phyloP scores from a whole-genome alignment of 1,140 invertebrate species.

The Paracyclopina nana region DNA sequence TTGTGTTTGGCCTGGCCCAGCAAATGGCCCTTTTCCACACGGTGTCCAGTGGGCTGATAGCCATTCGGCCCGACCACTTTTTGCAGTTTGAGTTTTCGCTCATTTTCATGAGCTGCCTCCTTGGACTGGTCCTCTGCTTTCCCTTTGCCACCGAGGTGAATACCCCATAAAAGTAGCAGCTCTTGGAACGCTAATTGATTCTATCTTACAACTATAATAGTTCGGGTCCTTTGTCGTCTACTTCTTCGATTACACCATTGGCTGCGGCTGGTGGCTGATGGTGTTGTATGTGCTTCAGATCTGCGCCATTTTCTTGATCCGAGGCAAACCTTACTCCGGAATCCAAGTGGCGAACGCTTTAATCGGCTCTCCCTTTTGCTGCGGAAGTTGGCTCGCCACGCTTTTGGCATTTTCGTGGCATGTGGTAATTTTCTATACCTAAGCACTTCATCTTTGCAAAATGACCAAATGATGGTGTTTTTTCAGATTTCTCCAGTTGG shows the following conservation, averaged over 20 bases:
- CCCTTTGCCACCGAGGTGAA: constrained; percentile 74
- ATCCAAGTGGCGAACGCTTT: constrained; percentile 54
- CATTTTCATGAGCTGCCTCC: constrained; percentile 60
- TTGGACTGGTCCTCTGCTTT: constrained; percentile 60
- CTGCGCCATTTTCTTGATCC: constrained; percentile 11
- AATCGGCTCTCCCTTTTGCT: constrained; percentile 18
- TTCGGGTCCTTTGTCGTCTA: constrained; percentile 63
- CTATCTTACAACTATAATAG: too few species aligned
- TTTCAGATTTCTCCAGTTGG: constrained; percentile 31
- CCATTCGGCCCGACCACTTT: constrained; percentile 45
- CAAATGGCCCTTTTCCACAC: constrained; percentile 58
- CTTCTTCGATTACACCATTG: constrained; percentile 57
- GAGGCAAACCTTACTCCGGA: constrained; percentile 51
- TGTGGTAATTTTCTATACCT: constrained; percentile 46
- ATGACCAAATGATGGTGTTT: too few species aligned
- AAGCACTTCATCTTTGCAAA: too few species aligned
- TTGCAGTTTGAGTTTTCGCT: constrained; percentile 60
- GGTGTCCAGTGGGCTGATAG: constrained; percentile 49
- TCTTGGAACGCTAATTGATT: not conserved
- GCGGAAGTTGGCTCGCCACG: constrained; percentile 29
- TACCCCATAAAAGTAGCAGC: constrained; percentile 23
- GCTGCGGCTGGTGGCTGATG: constrained; percentile 65
- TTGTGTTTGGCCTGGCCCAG: constrained; percentile 64
- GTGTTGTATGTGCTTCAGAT: constrained; percentile 52
- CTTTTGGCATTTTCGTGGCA: constrained; percentile 71